Conservation (phyloP, 2,113 vertebrate genomes). For the Arvicanthis niloticus region DNA sequence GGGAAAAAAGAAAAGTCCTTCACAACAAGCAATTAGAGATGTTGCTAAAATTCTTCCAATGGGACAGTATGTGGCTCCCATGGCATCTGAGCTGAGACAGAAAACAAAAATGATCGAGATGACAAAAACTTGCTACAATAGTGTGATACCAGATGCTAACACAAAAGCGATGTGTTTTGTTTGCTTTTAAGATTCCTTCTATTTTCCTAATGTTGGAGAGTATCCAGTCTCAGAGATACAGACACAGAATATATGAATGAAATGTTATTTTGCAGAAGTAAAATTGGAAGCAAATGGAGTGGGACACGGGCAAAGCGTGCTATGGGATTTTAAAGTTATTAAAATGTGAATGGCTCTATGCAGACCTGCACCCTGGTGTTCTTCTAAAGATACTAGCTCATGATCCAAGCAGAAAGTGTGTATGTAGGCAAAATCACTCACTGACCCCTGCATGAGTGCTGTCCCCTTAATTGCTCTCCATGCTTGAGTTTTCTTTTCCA, state of each 20-base stretch:
- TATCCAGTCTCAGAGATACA: not conserved
- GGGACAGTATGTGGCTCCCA: not conserved
- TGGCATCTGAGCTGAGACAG: not conserved
- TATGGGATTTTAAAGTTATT: not conserved
- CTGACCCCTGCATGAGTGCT: not conserved
- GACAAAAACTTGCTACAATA: not conserved
- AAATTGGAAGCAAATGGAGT: conserved; percentile 31
- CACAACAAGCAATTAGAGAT: not conserved
- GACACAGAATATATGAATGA: not conserved
- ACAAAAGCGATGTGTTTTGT: not conserved
- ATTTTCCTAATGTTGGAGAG: conserved; percentile 14
- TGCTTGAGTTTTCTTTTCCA: conserved; percentile 21
- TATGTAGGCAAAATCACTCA: not conserved
- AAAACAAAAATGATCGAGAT: not conserved
- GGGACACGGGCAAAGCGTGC: not conserved
- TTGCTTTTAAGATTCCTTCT: not conserved
- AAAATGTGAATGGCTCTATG: conserved; percentile 34
- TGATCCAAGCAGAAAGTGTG: not conserved
- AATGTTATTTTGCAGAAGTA: not conserved
- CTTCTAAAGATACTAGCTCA: not conserved
- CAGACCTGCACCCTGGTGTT: not conserved
- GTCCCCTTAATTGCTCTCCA: conserved; percentile 9
- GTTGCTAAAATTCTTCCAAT: not conserved
- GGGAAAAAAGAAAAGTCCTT: not conserved
- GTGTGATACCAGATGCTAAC: not conserved